Evolutionary conservation across 1,140 invertebrate species (phyloP), one percentile per base, ranked within the genome.

Genomic region (Hylyphantes graminicola): DNA sequence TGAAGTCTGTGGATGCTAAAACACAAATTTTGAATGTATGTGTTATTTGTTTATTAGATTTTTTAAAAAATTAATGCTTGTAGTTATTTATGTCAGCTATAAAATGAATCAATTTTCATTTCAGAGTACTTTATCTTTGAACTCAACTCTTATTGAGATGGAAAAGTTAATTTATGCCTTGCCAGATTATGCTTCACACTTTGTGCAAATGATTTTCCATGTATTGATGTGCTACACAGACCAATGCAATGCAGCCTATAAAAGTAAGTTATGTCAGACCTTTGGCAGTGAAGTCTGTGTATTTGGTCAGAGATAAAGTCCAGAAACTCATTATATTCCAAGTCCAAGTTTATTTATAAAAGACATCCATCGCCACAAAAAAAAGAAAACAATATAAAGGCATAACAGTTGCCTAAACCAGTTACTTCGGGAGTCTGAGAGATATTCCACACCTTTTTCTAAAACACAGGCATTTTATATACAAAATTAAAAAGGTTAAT

Each of bases 181-280:
- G 61, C 95, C 95, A 0, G 90, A 92, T 68, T 94, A 94, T 89
- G 92, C 93, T 59, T 92, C 93, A 87, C 91, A 93, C 87, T 93
- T 94, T 87, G 91, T 95, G 19, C 92, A 92, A 61, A 92, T 94
- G 87, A 92, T 94, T 50, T 92, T 93, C 86, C 93, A 92, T 86
- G 91, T 93, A 65, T 89, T 96, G 63, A 92, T 92, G 87, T 92
- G 93, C 78, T 96, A 95, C 90, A 91, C 93, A 15, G 94, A 95
- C 87, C 94, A 93, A 11, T 95, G 94, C 88, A 92, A 93, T 87
- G 91, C 92, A 6, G 94, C 94, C 8, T 96, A 96, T 89, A 91
- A 92, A 74, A 93, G 93, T 89, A 80, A 78, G 21, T n/a, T n/a
- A n/a, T n/a, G n/a, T n/a, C n/a, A n/a, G n/a, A n/a, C n/a, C n/a